Evolutionary conservation across 2,113 vertebrate genomes (phyloP).

Genomic region (Caretta caretta): DNA sequence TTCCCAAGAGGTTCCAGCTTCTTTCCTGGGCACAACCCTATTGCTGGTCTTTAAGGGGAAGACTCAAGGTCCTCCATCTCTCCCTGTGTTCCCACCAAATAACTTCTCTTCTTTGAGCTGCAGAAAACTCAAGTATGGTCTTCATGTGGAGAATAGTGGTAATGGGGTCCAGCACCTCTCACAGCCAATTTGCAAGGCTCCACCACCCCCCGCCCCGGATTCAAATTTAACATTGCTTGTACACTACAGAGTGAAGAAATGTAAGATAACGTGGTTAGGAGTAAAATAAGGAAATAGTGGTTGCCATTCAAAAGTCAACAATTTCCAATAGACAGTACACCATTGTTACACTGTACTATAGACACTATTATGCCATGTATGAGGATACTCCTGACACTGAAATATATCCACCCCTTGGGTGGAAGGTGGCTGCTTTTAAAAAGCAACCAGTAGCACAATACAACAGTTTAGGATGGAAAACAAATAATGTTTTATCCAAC

Average conservation of each 20-base stretch:
- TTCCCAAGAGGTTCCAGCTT: background rate
- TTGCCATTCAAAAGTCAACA: background rate
- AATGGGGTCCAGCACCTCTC: background rate
- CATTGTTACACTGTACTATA: background rate
- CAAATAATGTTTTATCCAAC: slow-evolving; percentile 8
- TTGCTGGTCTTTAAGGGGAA: background rate
- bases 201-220: background rate
- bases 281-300: fast-evolving
- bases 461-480: slow-evolving; percentile 2
- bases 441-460: background rate
- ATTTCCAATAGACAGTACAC: background rate
- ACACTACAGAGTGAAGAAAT: fast-evolving
- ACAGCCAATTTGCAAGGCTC: background rate
- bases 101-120: background rate
- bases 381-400: fast-evolving
- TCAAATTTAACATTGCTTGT: background rate
- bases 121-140: background rate
- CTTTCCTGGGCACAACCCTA: background rate
- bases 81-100: background rate
- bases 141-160: background rate
- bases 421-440: background rate
- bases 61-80: background rate
- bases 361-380: fast-evolving
- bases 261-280: background rate
- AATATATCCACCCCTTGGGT: background rate